These are phyloP conservation scores for Thyatira batis DNA, from an alignment of 2,888 invertebrate species.

Conservation along the genomic window DNA sequence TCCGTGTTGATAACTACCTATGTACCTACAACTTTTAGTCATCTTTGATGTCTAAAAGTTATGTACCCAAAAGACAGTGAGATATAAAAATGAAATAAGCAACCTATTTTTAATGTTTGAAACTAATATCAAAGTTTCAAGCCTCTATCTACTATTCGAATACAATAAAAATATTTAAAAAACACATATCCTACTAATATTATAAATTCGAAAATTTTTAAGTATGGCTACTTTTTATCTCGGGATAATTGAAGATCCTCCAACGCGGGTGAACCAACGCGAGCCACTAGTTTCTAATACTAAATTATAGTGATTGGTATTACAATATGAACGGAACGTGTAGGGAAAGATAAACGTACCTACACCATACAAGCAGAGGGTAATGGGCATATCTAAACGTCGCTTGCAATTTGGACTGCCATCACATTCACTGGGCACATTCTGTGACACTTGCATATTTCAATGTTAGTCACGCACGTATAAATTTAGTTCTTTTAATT, in stretches of 20 bases:
- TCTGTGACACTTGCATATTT: slow-evolving; percentile 70
- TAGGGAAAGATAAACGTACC: slow-evolving; percentile 31
- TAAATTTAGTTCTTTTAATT: slow-evolving; percentile 11
- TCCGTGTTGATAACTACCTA: neutral
- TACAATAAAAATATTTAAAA: no score
- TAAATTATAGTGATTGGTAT: slow-evolving; percentile 8
- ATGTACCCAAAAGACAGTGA: no score
- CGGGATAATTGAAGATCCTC: no score
- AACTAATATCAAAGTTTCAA: no score
- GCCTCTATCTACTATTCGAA: neutral
- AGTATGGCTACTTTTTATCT: no score
- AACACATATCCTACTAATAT: no score
- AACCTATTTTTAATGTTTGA: no score
- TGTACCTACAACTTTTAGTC: neutral
- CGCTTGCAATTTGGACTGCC: slow-evolving; percentile 57
- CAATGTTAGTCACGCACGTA: slow-evolving; percentile 69
- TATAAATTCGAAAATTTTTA: no score
- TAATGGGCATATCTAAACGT: slow-evolving; percentile 51
- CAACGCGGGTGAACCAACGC: no score
- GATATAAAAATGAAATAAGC: no score
- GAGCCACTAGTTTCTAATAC: no score
- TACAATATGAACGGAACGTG: slow-evolving; percentile 28
- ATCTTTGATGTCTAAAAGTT: no score
- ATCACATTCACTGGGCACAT: slow-evolving; percentile 52
- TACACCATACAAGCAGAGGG: slow-evolving; percentile 28